Conservation (phyloP, 2,797 vertebrate species). For the Thalassophryne amazonica region DNA sequence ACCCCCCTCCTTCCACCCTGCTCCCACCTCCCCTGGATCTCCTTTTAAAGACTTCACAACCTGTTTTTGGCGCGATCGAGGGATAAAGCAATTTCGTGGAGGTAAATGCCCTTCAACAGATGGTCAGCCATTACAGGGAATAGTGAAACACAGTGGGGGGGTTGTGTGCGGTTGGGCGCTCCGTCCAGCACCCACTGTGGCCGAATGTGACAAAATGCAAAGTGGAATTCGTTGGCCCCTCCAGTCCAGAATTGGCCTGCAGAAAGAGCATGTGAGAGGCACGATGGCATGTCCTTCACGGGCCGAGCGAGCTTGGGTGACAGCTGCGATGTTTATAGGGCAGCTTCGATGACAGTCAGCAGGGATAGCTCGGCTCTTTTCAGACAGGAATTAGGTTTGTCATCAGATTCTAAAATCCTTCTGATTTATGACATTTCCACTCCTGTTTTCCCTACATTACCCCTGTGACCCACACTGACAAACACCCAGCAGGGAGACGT, state of each 20-base stretch:
- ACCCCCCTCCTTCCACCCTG: neutral
- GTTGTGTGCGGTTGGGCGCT: conserved; percentile 8
- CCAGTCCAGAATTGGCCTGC: conserved; percentile 81
- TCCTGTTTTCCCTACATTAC: conserved; percentile 60
- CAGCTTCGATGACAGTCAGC: conserved; percentile 86
- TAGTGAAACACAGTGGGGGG: conserved; percentile 9
- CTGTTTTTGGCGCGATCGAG: conserved; percentile 63
- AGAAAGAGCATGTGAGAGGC: conserved; percentile 82
- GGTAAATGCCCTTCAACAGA: conserved; percentile 82
- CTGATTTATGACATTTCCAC: conserved; percentile 86
- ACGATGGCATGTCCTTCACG: conserved; percentile 84
- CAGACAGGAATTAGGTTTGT: conserved; percentile 87
- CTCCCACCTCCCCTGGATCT: conserved; percentile 48
- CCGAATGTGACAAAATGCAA: conserved; percentile 88
- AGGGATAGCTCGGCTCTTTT: conserved; percentile 79
- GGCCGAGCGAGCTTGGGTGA: conserved; percentile 79
- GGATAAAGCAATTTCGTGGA: conserved; percentile 78
- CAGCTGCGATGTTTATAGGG: conserved; percentile 94
- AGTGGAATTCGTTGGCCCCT: conserved; percentile 79
- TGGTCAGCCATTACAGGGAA: conserved; percentile 71
- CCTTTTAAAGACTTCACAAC: conserved; percentile 69
- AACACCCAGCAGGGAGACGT: conserved; percentile 60
- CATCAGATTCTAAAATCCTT: conserved; percentile 89
- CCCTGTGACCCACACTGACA: conserved; percentile 63
- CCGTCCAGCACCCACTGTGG: conserved; percentile 40